Conservation (phyloP, 1,140 invertebrate genomes). For the Temnothorax longispinosus region DNA sequence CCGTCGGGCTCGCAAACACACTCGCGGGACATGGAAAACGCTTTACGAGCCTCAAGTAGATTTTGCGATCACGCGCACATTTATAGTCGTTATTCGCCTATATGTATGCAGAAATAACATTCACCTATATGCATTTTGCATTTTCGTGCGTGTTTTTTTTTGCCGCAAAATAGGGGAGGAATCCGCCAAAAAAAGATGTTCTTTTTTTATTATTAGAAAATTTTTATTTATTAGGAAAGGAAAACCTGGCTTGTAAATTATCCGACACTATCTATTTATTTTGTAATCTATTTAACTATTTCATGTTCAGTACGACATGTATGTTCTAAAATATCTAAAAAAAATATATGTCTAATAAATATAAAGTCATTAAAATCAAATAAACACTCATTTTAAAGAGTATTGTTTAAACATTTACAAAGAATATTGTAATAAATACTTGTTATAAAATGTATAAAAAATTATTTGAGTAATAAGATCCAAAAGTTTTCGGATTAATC, state of each 20-base stretch:
- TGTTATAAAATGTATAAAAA: background rate
- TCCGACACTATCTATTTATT: background rate
- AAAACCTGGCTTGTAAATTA: background rate
- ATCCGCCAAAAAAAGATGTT: background rate
- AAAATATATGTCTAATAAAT: background rate
- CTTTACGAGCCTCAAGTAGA: slow-evolving; percentile 24
- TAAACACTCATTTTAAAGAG: background rate
- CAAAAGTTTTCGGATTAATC: background rate
- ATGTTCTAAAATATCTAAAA: background rate
- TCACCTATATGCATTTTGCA: background rate
- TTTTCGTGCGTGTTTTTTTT: background rate
- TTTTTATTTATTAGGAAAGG: background rate
- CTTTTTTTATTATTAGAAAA: background rate
- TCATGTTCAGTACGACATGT: background rate
- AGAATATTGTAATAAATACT: background rate
- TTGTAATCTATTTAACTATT: background rate
- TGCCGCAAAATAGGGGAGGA: background rate
- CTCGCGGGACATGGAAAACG: slow-evolving; percentile 25
- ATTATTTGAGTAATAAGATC: background rate
- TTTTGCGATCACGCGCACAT: background rate
- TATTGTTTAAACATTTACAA: background rate
- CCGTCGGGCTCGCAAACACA: slow-evolving; percentile 3
- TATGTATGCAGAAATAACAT: slow-evolving; percentile 6
- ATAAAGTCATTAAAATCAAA: background rate
- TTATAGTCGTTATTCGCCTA: background rate